Evolutionary conservation across 2,888 invertebrate genomes (phyloP).

Genomic region (Taphrorychus bicolor): DNA sequence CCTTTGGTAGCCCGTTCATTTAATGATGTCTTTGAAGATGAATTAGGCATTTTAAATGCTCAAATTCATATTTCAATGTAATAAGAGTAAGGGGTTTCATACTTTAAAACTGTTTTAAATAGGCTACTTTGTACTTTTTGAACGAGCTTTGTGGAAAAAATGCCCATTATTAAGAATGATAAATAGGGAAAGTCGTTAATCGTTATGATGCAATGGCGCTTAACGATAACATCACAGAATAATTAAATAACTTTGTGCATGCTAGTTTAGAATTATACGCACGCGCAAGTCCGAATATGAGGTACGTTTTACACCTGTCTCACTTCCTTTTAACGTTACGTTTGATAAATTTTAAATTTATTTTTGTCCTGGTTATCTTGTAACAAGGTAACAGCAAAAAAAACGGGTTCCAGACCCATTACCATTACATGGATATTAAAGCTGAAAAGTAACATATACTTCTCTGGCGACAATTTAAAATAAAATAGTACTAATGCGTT

Average conservation of each 20-base stretch:
- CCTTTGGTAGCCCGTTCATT: too few species aligned
- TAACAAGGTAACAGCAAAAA: too few species aligned
- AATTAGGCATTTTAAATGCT: too few species aligned
- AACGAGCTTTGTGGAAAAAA: conserved; percentile 1
- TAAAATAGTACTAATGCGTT: conserved; percentile 53
- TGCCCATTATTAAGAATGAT: neutral
- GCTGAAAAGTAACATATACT: neutral
- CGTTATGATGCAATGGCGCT: conserved; percentile 58
- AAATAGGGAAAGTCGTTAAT: conserved; percentile 50
- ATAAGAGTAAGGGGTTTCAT: too few species aligned
- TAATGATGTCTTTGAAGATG: too few species aligned
- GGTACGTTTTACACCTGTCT: conserved; percentile 51
- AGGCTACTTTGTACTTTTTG: neutral
- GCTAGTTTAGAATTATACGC: conserved; percentile 46
- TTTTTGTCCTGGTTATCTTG: neutral
- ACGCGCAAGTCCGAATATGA: conserved; percentile 56
- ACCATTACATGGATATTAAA: neutral
- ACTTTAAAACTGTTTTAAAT: too few species aligned
- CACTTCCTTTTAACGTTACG: too few species aligned
- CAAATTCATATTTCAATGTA: too few species aligned
- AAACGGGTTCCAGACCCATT: too few species aligned
- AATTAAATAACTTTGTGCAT: conserved; percentile 57
- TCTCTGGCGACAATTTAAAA: neutral
- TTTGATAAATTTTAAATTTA: neutral
- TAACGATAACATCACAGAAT: conserved; percentile 58